Conservation (phyloP, 2,888 invertebrate genomes). For the Tetramorium bicarinatum region DNA sequence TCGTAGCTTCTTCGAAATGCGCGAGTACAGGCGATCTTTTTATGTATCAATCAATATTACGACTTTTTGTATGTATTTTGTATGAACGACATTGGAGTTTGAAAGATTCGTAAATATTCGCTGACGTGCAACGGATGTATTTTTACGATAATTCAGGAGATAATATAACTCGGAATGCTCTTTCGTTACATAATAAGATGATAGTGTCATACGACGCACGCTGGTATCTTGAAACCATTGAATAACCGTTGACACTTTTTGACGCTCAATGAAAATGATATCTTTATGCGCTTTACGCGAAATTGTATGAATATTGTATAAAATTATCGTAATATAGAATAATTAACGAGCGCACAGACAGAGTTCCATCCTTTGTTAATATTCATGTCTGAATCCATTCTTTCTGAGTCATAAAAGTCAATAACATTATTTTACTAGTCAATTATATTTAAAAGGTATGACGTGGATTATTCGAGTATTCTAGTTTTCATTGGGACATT, state of each 20-base stretch:
- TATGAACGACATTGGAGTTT: not conserved
- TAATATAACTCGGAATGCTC: not conserved
- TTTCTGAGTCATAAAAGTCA: not conserved
- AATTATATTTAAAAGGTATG: not conserved
- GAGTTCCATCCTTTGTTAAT: not conserved
- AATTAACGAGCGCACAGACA: not conserved
- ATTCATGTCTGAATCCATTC: not conserved
- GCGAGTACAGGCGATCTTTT: not conserved
- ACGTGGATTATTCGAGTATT: not conserved
- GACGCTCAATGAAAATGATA: not conserved
- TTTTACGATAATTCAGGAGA: slow-evolving; percentile 27
- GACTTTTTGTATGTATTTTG: not conserved
- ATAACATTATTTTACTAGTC: not conserved
- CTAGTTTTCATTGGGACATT: not conserved
- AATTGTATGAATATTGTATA: not conserved
- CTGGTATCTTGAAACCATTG: slow-evolving; percentile 7
- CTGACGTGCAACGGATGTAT: slow-evolving; percentile 1
- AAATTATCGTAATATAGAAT: not conserved
- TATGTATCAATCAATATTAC: not conserved
- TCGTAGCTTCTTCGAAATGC: not conserved
- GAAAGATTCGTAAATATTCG: slow-evolving; percentile 32
- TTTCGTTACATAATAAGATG: slow-evolving; percentile 28
- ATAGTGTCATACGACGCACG: not conserved
- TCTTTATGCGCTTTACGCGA: not conserved
- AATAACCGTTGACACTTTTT: slow-evolving; percentile 11